Base-by-base conservation (phyloP, 1,140 invertebrate genomes). In the Drosophila paulistorum region DNA sequence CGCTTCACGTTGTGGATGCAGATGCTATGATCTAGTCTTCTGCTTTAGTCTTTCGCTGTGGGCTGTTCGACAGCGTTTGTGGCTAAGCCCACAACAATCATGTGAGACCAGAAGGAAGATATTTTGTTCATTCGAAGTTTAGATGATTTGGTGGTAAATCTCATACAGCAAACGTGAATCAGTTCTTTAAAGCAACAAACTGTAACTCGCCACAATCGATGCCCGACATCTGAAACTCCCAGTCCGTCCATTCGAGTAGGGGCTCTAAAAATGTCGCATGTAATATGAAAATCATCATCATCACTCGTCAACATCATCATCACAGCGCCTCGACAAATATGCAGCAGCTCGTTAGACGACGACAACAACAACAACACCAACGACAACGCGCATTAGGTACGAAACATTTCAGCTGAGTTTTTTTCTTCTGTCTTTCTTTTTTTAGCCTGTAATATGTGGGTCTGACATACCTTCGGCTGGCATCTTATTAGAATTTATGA, bases 401-500 rank as follows among this genome's bases (percentile, higher is more conserved):
- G 26, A 55, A 37, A 14, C 35, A 37, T 59, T 37, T 59, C 17
- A 17, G 33, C 13, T 59, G 14, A n/a, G 2, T 9, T 23, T 20
- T 20, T 20, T 51, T 51, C 11, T 11, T 51, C 45, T 23, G 14
- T 51, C 45, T 10, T 51, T 51, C 45, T 51, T 51, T 51, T 51
- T 51, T 51, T 51, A 51, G 45, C 45, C 17, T 60, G 74, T 73
- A 51, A 41, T 63, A 74, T 75, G 72, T 54, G 68, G 67, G 59
- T 71, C 72, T 65, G 62, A 66, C 68, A 59, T 77, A 42, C 61
- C 71, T 61, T 42, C 63, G 73, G 73, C 48, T 67, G 73, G 37
- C 55, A 60, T 76, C 74, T 77, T 77, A 76, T 77, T 77, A 77
- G 74, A 77, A 77, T 77, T 77, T 77, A 77, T 77, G 74, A 77